Evolutionary conservation across 2,797 vertebrate genomes (phyloP), one percentile per base, ranked within the genome.

Genomic region (Gallinago solitaria): DNA sequence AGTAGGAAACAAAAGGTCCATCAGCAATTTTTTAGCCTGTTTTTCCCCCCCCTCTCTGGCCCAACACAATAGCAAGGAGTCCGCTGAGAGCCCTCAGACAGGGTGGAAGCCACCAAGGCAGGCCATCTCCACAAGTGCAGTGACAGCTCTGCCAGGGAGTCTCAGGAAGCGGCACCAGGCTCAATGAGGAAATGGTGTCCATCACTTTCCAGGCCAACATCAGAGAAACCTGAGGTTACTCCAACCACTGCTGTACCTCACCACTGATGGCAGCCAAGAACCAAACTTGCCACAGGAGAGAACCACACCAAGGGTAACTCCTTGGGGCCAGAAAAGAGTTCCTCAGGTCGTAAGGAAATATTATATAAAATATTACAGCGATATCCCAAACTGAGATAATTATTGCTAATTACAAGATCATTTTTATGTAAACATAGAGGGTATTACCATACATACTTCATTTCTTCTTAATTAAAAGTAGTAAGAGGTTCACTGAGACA

Each of bases 391-490:
- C 50, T 27, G 35, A 95, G 43, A 68, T 70, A 51, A 88, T 84
- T 73, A 79, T 28, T 76, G 83, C 70, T 88, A 90, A 96, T 86
- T 91, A 91, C 63, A 63, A 67, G 30, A 89, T 71, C 33, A 87
- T 75, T 93, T 93, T 63, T 24, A 68, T 81, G 74, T 48, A 90
- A 91, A 91, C 68, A 61, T 25, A 19, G 59, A 93, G 41, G 47
- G 51, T 67, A 92, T 76, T 39, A 60, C 91, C 59, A 83, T 2
- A 11, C 43, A 67, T 32, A 57, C 67, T 76, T 89, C 60, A 67
- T 33, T 81, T 79, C 83, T 70, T 75, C 60, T 68, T 88, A 88
- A 91, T 93, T 91, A 88, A 67, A 88, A 83, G 39, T 87, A 90
- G 28, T 41, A 90, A 92, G 87, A 87, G 39, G 48, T 63, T 90